Conservation (phyloP, 2,113 vertebrate genomes). For the Urocolius indicus region DNA sequence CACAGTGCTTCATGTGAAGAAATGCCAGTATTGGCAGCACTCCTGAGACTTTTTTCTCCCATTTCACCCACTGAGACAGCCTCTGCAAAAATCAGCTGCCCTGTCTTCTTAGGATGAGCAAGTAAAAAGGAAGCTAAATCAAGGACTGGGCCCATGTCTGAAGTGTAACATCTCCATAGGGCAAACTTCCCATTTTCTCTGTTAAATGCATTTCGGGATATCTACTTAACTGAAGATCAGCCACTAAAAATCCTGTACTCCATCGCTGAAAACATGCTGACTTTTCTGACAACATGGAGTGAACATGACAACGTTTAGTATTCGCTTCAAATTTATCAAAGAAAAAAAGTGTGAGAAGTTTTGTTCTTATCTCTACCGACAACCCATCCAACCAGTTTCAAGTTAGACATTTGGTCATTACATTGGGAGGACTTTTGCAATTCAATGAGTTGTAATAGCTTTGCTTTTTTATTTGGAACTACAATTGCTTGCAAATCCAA, state of each 20-base stretch:
- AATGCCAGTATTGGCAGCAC: too few relatives aligned
- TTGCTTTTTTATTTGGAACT: background rate
- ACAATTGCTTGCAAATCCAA: background rate
- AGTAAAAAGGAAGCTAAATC: background rate
- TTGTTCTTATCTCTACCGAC: background rate
- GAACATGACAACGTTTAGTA: too few relatives aligned
- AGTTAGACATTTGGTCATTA: background rate
- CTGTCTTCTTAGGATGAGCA: background rate
- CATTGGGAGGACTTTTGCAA: slow-evolving; percentile 9
- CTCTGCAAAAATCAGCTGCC: background rate
- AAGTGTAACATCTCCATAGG: background rate
- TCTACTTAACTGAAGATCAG: background rate
- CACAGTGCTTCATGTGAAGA: background rate
- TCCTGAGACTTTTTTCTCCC: background rate
- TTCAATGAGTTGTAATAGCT: slow-evolving; percentile 9
- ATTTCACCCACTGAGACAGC: background rate
- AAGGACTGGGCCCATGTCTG: background rate
- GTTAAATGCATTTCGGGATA: background rate
- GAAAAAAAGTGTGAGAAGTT: background rate
- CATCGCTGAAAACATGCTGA: background rate
- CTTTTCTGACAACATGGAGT: background rate
- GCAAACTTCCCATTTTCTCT: background rate
- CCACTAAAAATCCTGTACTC: background rate
- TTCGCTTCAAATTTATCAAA: background rate
- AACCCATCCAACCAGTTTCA: slow-evolving; percentile 22